A percentile compares a stretch with the other conserved stretches of the same genome.
phyloP scores from a whole-genome alignment of 2,113 vertebrate genomes.

The Cyprinus carpio region DNA sequence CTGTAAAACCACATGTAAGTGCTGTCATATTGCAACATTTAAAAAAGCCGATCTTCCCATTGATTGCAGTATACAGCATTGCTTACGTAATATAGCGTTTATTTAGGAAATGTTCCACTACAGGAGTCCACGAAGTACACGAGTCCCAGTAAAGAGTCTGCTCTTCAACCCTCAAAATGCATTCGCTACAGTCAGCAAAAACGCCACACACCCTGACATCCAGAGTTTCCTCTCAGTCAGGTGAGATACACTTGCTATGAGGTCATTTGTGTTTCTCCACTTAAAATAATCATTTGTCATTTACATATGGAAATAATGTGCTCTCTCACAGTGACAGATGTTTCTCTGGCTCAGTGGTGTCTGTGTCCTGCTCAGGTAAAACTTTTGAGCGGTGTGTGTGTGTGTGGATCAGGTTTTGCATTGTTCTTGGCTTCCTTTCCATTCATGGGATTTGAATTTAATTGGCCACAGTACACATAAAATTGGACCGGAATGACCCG shows the following conservation, averaged over 20 bases:
- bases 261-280: not conserved
- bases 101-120: not conserved
- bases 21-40: not conserved
- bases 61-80: not conserved
- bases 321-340: slow-evolving; percentile 46
- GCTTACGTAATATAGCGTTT: not conserved
- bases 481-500: not conserved
- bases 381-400: not conserved
- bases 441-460: not conserved
- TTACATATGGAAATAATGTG: not conserved
- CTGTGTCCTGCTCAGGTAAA: slow-evolving; percentile 59
- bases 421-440: not conserved
- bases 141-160: slow-evolving; percentile 40
- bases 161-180: not conserved
- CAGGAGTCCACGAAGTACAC: slow-evolving; percentile 52
- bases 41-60: not conserved
- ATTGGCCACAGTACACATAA: not conserved
- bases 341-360: slow-evolving; percentile 40
- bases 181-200: slow-evolving; percentile 18
- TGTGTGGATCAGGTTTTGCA: not conserved
- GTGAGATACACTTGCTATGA: not conserved
- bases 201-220: not conserved
- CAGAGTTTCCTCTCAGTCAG: slow-evolving; percentile 28
- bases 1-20: not conserved
- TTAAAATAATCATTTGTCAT: not conserved